Base-by-base conservation (phyloP, 2,888 invertebrate species). In the Suillia variegata region DNA sequence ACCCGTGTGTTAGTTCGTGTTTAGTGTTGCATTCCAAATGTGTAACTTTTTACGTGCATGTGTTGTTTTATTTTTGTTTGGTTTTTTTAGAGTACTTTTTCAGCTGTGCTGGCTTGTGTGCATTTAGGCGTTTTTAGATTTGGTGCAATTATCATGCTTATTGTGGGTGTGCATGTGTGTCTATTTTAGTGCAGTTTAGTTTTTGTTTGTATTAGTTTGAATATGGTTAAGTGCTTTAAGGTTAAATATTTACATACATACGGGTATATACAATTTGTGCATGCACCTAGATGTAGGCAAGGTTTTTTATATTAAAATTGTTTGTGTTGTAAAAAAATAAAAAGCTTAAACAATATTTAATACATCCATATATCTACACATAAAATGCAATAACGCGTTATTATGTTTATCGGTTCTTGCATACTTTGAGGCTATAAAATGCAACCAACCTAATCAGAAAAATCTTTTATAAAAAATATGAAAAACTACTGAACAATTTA, bases 201-300 rank as follows among this genome's bases (percentile, higher is more conserved):
- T 58, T 48, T 45, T 58, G 17, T 42, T 31, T 50, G 31, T 54
- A 10, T 55, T 48, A 17, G 52, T 49, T 20, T 50, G 52, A 42
- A 47, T 57, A 58, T 61, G 62, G 64, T 61, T 58, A 65, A 62
- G 61, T 48, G 58, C 53, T 59, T 61, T 61, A 54, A 59, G 59
- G 59, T 65, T 59, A 58, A 61, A 45, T 45, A 20, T 45, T 17
- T 20, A 45, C 45, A 45, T 38, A 38, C n/a, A 8, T 38, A 13
- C 38, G 31, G 12, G 31, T 31, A 8, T 31, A 8, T 12, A 12
- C 31, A 31, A 6, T 31, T 6, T 8, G 12, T 31, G 4, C 12
- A n/a, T 38, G 38, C 38, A 4, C 4, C 38, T n/a, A 38, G n/a
- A 38, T 13, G 38, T 38, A 38, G 6, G 38, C 38, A 38, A 38